Evolutionary conservation across 2,888 invertebrate species (phyloP).

Genomic region (Eurytoma californica): DNA sequence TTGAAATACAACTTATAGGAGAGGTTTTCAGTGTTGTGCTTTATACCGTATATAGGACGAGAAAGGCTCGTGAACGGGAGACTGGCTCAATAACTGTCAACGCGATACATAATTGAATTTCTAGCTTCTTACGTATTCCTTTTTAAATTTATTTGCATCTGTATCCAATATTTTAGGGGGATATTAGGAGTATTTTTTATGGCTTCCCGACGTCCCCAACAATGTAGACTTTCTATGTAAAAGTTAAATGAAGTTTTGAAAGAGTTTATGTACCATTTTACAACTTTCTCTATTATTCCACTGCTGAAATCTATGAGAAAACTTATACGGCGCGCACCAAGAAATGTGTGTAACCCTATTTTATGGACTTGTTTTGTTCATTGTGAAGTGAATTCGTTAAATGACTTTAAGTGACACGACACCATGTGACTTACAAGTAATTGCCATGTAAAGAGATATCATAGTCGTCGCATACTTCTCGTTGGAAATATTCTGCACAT

Average conservation of each 20-base stretch:
- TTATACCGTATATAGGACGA: background rate
- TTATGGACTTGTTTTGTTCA: too few species aligned
- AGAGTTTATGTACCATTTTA: background rate
- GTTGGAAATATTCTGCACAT: too few species aligned
- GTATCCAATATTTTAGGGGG: constrained; percentile 1
- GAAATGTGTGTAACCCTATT: too few species aligned
- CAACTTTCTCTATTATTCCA: background rate
- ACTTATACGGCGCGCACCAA: too few species aligned
- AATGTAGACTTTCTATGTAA: background rate
- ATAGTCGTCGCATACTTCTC: too few species aligned
- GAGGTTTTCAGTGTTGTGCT: background rate
- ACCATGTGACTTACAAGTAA: too few species aligned
- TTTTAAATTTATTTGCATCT: background rate
- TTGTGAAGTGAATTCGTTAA: too few species aligned
- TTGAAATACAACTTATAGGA: constrained; percentile 14
- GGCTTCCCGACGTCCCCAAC: background rate
- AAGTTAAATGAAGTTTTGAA: background rate
- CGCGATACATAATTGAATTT: constrained; percentile 22
- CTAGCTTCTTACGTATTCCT: background rate
- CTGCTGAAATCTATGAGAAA: too few species aligned
- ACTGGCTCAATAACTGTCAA: constrained; percentile 23
- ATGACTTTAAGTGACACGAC: too few species aligned
- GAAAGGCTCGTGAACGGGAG: constrained; percentile 2
- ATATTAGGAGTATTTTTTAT: background rate
- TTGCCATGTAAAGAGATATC: too few species aligned